Evolutionary conservation across 2,888 invertebrate genomes (phyloP), one percentile per base, ranked within the genome.

Genomic region (Phania funesta): DNA sequence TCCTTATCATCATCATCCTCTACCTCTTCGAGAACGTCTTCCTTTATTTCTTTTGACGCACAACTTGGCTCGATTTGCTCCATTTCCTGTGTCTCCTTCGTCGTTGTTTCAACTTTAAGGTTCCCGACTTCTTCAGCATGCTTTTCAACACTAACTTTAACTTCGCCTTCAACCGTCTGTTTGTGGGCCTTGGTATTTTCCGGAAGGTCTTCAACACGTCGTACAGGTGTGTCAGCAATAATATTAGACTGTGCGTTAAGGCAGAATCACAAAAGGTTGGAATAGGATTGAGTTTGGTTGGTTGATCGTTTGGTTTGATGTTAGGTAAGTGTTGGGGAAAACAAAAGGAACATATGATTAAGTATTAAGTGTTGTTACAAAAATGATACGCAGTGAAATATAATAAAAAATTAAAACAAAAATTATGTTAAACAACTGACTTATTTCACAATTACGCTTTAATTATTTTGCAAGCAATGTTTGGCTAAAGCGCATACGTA

Each of bases 251-350:
- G 41, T 41, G 9, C 13, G 1, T 32, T 11, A 35, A 29, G 62
- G 32, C 35, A 35, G 3, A 44, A 32, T 4, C 32, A 70, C 26
- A 18, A 38, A 70, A 70, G 18, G 16, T 58, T 58, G 56, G 32
- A 58, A 70, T 24, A 8, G 46, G 58, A 50, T 60, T 60, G 44
- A n/a, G n/a, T n/a, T 70, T 70, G 56, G 6, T 71, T 48, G 32
- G 35, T 48, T 50, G 58, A 60, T 54, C 29, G 9, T 52, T 56
- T 71, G 9, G 29, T 58, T 70, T 20, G 9, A 11, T 29, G 22
- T 6, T 16, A 16, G 58, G 52, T 38, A n/a, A 52, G 58, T 76
- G 52, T 60, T 32, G 41, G 41, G 41, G 48, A 67, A 41, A 60
- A 38, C 58, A 35, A 64, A n/a, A 13, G 44, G 24, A 24, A 52